A percentile compares a stretch with the other conserved stretches of the same genome.
Evolutionary conservation across 2,113 vertebrate species (phyloP).

Genomic region (Poeciliopsis retropinna): DNA sequence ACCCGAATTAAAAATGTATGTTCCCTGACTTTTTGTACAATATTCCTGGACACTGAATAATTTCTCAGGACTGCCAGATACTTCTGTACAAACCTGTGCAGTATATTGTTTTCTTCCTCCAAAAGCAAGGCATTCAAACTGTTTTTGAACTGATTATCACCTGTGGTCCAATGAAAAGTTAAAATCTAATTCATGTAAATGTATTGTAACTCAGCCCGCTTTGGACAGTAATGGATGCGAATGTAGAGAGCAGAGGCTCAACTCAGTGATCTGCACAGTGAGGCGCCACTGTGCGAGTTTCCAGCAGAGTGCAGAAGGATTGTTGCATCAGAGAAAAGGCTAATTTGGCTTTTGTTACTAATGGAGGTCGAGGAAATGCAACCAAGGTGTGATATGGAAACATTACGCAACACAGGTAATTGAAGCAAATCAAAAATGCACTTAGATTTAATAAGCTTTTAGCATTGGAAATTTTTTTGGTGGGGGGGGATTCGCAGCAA

Average conservation of each 20-base stretch:
- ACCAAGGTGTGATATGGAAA: background rate
- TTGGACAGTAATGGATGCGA: background rate
- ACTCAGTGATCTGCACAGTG: background rate
- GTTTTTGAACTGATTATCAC: background rate
- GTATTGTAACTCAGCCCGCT: background rate
- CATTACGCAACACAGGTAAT: too few relatives aligned
- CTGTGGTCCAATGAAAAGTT: background rate
- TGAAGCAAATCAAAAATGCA: too few relatives aligned
- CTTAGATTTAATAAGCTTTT: too few relatives aligned
- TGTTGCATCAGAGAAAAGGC: background rate
- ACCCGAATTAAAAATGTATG: conserved; percentile 55
- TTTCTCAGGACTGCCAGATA: background rate
- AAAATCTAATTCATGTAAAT: background rate
- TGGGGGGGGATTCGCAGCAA: too few relatives aligned
- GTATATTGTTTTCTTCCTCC: background rate
- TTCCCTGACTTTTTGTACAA: conserved; percentile 5
- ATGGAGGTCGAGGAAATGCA: background rate
- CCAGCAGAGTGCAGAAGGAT: background rate
- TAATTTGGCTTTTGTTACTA: background rate
- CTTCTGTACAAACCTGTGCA: background rate
- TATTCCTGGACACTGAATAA: conserved; percentile 9
- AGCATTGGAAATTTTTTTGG: too few relatives aligned
- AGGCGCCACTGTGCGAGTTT: background rate
- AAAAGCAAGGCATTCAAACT: background rate
- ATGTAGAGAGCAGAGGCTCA: background rate